Conservation (phyloP, 1,140 invertebrate species). For the Ceratosolen solmsi region DNA sequence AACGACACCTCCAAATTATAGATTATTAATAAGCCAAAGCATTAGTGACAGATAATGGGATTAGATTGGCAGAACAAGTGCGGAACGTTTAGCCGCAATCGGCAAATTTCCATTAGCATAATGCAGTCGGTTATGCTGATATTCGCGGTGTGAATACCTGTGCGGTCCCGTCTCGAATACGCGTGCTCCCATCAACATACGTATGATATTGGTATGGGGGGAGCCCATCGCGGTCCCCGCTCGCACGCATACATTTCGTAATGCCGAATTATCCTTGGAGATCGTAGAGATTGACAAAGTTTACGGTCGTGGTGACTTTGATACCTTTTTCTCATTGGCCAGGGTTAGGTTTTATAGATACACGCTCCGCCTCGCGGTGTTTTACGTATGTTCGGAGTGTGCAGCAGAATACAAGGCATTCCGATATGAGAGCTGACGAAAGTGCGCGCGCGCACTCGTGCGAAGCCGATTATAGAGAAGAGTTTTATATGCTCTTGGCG, state of each 20-base stretch:
- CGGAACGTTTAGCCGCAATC: neutral
- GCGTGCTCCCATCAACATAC: no score
- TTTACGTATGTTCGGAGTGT: no score
- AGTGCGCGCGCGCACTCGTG: neutral
- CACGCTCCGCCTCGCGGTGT: neutral
- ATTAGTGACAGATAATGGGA: neutral
- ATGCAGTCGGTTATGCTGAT: neutral
- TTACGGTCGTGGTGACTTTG: neutral
- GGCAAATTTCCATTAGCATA: conserved; percentile 2
- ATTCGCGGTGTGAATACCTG: neutral
- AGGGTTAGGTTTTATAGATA: neutral
- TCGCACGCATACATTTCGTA: neutral
- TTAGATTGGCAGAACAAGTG: conserved; percentile 19
- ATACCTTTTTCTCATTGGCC: neutral
- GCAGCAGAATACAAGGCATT: neutral
- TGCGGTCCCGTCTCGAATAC: neutral
- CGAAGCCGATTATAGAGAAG: neutral
- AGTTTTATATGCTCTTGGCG: neutral
- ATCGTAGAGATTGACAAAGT: conserved; percentile 7
- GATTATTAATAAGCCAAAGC: neutral
- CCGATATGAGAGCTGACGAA: neutral
- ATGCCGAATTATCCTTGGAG: conserved; percentile 44
- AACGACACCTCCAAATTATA: no score
- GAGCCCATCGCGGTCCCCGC: no score
- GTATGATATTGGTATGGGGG: no score